Conservation (phyloP, 35 echinoderm and acorn worm species). For the Apostichopus californicus region DNA sequence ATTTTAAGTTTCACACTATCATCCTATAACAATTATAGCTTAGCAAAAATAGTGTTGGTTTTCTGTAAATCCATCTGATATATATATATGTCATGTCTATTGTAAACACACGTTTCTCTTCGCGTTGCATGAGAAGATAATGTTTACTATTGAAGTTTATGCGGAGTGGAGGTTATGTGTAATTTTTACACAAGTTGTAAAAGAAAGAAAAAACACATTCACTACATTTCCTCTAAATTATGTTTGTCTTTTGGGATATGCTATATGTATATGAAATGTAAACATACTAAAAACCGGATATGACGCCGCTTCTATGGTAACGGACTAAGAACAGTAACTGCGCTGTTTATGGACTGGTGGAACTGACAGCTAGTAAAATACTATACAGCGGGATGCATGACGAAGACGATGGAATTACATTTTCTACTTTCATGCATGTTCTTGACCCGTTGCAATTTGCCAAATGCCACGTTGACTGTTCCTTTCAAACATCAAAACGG, state of each 20-base stretch:
- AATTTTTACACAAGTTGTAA: not conserved
- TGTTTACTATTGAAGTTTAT: slow-evolving; percentile 8
- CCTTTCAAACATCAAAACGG: slow-evolving; percentile 50
- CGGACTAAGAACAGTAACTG: not conserved
- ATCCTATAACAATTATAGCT: too few relatives aligned
- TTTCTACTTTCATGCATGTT: slow-evolving; percentile 37
- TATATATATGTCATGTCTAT: too few relatives aligned
- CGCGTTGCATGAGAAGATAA: not conserved
- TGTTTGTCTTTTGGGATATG: too few relatives aligned
- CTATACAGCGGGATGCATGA: not conserved
- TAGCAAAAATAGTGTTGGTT: too few relatives aligned
- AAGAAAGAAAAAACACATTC: not conserved
- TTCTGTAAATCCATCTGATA: too few relatives aligned
- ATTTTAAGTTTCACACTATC: too few relatives aligned
- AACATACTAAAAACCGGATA: slow-evolving; percentile 12
- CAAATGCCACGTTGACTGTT: slow-evolving; percentile 48
- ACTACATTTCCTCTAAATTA: too few relatives aligned
- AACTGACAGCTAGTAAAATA: slow-evolving; percentile 35
- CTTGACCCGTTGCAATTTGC: slow-evolving; percentile 57
- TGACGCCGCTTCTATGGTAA: slow-evolving; percentile 23
- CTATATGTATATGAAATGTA: too few relatives aligned
- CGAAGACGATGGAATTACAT: slow-evolving; percentile 55
- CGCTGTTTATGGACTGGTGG: slow-evolving; percentile 6
- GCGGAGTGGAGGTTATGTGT: not conserved
- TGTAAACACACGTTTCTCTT: not conserved